Base-by-base conservation (phyloP, 2,113 vertebrate genomes). In the Leptobrachium leishanense region DNA sequence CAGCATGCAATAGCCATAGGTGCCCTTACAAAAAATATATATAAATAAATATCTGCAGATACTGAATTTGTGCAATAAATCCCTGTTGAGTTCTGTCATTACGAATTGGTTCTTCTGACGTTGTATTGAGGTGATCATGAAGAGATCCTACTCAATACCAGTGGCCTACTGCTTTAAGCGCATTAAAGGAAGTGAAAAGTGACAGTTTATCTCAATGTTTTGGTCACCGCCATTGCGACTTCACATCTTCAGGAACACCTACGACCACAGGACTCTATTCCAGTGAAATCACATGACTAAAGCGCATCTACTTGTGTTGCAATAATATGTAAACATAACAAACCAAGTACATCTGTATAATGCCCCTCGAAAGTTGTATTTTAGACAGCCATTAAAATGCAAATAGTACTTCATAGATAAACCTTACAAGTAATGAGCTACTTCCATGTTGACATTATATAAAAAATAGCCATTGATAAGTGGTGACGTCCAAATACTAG, bases 251-350 rank as follows among this genome's bases (percentile, higher is more conserved):
- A 31, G 20, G 20, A 31, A 31, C 20, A 31, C 46, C 46, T 65
- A 42, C 12, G 11, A 11, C 77, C 70, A 53, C 4, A 79, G 53
- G 41, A 12, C 11, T 57, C 66, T 2, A 43, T 43, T 72, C 39
- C 15, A 43, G 50, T 79, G 4, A 10, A 68, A 73, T 62, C 6
- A 57, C 82, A 88, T 81, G 20, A 83, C 81, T 43, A 65, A 42
- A 43, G 72, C 74, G 83, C 81, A 84, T 31, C 74, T 76, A 73
- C 84, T 68, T 55, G 3, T 13, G 70, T 74, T 65, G 69, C 85
- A 94, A 94, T 92, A 93, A 93, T 91, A 92, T 2, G 82, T 82
- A 87, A 92, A 90, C 89, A 89, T 85, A 87, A 87, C 20, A 31
- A 31, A 31, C 20, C 20, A 91, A 88, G 86, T 57, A 84, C 85